Conservation (phyloP, 2,113 vertebrate species). For the Barnardius zonarius region DNA sequence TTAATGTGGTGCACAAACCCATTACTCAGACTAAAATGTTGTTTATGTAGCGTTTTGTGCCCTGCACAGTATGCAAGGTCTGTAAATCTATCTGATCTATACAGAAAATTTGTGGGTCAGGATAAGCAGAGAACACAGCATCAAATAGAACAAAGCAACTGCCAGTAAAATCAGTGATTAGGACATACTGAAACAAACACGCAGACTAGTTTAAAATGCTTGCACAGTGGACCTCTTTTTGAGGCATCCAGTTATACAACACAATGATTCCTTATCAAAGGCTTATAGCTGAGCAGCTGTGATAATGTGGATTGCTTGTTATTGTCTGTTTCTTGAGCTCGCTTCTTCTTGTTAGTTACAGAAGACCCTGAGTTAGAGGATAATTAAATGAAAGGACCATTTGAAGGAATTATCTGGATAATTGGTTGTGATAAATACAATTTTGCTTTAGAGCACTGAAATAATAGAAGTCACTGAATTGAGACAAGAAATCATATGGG, state of each 20-base stretch:
- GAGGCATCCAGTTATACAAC: background rate
- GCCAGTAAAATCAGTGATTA: background rate
- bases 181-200: background rate
- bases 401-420: conserved; percentile 55
- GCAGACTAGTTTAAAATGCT: background rate
- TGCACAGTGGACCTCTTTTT: background rate
- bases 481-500: conserved; percentile 29
- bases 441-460: conserved; percentile 18
- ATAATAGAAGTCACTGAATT: conserved; percentile 32
- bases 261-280: background rate
- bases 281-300: background rate
- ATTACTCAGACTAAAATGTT: conserved; percentile 37
- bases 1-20: conserved; percentile 32
- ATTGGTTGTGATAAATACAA: conserved; percentile 51
- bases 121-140: background rate
- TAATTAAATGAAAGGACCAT: conserved; percentile 47
- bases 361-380: background rate
- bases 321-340: background rate
- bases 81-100: conserved; percentile 19
- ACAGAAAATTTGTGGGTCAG: background rate
- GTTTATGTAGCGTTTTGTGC: background rate
- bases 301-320: background rate
- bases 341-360: background rate
- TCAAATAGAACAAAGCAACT: background rate
- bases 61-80: background rate